phyloP scores from a whole-genome alignment of 1,140 invertebrate species.

The Antheraea mylitta region DNA sequence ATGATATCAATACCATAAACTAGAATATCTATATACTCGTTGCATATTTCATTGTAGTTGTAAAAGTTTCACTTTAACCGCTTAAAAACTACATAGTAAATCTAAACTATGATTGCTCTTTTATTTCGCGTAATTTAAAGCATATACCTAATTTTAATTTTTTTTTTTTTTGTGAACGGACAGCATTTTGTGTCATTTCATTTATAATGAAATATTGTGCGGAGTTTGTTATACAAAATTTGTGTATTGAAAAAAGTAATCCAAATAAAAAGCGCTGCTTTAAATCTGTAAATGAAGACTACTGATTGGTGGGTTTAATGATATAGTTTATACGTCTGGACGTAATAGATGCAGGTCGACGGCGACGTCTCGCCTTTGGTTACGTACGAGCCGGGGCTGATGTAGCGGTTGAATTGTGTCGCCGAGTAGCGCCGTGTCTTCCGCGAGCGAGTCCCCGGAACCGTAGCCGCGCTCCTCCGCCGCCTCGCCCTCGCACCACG shows the following conservation, averaged over 20 bases:
- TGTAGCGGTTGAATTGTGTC: constrained; percentile 45
- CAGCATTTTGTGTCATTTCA: constrained; percentile 25
- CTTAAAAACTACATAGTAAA: constrained; percentile 30
- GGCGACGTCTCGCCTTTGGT: constrained; percentile 61
- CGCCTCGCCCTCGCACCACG: constrained; percentile 75
- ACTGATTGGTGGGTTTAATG: background rate
- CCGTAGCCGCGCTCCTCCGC: constrained; percentile 77
- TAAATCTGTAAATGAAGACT: constrained; percentile 13
- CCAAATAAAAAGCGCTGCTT: background rate
- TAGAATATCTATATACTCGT: constrained; percentile 50
- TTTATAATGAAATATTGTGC: constrained; percentile 24
- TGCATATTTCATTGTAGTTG: constrained; percentile 52
- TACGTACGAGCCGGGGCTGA: constrained; percentile 51
- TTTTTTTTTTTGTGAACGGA: constrained; percentile 34
- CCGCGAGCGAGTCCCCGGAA: constrained; percentile 74
- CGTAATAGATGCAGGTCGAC: constrained; percentile 71
- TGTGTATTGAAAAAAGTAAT: background rate
- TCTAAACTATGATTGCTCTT: constrained; percentile 43
- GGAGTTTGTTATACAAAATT: constrained; percentile 14
- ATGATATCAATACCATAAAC: constrained; percentile 12
- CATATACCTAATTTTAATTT: constrained; percentile 40
- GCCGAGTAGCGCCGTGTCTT: constrained; percentile 79
- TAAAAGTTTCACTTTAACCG: constrained; percentile 31
- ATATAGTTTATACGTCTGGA: constrained; percentile 58
- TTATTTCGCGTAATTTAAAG: constrained; percentile 15